phyloP scores from a whole-genome alignment of 2,888 invertebrate species.

The Criorhina ranunculi region DNA sequence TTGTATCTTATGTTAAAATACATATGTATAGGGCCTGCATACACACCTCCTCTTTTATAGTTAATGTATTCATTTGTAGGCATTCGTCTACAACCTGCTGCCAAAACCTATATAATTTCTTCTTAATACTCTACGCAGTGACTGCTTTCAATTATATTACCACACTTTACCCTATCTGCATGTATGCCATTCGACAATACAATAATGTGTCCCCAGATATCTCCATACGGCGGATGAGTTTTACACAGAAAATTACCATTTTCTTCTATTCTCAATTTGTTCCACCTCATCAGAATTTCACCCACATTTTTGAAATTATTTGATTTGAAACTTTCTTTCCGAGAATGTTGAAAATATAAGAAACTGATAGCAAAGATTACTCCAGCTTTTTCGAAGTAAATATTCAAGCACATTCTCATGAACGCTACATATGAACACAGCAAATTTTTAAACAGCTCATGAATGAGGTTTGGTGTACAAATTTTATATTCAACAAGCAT shows the following conservation, averaged over 20 bases:
- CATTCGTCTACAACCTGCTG: neutral
- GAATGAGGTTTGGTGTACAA: neutral
- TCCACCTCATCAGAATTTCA: conserved; percentile 7
- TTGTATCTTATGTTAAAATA: neutral
- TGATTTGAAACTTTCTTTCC: neutral
- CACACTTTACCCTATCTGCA: neutral
- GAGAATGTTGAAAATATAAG: neutral
- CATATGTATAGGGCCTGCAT: neutral
- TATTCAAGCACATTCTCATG: conserved; percentile 3
- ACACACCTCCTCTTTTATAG: neutral
- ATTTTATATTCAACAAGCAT: conserved; percentile 27
- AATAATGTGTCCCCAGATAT: neutral
- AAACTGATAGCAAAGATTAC: neutral
- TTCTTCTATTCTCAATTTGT: conserved; percentile 2
- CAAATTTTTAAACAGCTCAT: neutral
- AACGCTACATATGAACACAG: neutral
- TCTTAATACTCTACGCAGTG: conserved; percentile 1
- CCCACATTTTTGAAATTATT: neutral
- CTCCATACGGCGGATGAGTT: neutral
- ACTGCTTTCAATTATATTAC: conserved; percentile 7
- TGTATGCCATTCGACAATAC: neutral
- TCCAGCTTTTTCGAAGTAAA: neutral
- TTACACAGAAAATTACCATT: neutral
- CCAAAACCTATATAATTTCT: neutral
- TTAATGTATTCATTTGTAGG: neutral